Evolutionary conservation across 2,888 invertebrate genomes (phyloP).

Genomic region (Stenolophus ochropezus): DNA sequence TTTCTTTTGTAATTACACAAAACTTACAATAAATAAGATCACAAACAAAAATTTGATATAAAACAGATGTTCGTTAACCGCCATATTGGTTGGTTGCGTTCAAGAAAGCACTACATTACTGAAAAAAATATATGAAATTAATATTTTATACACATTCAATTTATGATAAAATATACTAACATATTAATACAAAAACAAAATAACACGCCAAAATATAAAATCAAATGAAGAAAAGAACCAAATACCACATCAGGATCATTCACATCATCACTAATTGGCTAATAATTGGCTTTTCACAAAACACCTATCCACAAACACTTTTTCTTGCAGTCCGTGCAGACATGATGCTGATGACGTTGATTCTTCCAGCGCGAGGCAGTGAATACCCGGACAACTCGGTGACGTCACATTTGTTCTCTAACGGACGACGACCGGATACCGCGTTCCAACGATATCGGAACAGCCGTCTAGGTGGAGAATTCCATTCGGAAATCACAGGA

Average conservation of each 20-base stretch:
- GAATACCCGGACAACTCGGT: constrained; percentile 92
- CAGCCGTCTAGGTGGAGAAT: constrained; percentile 90
- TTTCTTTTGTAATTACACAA: background rate
- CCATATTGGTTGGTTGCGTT: too few relatives aligned
- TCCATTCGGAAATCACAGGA: constrained; percentile 92
- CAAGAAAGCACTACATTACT: too few relatives aligned
- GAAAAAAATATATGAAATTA: too few relatives aligned
- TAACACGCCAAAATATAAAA: background rate
- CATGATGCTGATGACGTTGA: constrained; percentile 59
- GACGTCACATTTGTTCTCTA: constrained; percentile 88
- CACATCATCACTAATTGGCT: background rate
- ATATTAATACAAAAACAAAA: background rate
- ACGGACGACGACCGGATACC: constrained; percentile 87
- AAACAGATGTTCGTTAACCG: background rate
- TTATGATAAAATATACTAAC: background rate
- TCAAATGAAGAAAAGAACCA: background rate
- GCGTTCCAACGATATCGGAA: constrained; percentile 92
- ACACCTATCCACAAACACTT: background rate
- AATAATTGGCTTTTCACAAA: background rate
- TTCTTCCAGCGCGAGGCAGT: constrained; percentile 86
- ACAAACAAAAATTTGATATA: background rate
- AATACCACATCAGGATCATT: background rate
- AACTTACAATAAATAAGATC: background rate
- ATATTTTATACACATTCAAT: too few relatives aligned
- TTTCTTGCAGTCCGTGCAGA: constrained; percentile 53